Percentiles rank a stretch among this genome's conserved stretches.
These are phyloP conservation scores for Bombus cullumanus DNA, from an alignment of 1,140 invertebrate species.

Conservation along the genomic window DNA sequence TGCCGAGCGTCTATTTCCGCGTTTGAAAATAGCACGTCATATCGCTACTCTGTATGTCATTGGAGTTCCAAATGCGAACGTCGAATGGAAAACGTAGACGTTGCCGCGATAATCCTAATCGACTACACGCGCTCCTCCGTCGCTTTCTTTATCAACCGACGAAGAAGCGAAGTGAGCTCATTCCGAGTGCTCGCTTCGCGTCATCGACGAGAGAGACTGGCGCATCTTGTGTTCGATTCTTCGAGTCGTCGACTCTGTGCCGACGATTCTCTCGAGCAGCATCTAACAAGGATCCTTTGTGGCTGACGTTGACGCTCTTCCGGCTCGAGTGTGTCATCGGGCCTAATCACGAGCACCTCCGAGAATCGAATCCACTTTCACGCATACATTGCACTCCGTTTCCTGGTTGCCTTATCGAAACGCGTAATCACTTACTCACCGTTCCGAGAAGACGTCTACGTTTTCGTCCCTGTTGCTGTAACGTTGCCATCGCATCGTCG, in stretches of 20 bases:
- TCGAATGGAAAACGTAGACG: not conserved
- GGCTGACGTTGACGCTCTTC: conserved; percentile 14
- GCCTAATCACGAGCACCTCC: conserved; percentile 57
- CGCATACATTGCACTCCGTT: conserved; percentile 48
- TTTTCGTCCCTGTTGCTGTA: not conserved
- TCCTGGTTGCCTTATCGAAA: conserved; percentile 9
- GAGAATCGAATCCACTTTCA: conserved; percentile 53
- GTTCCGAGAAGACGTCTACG: not conserved
- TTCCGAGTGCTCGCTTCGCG: conserved; percentile 7
- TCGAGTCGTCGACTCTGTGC: not conserved
- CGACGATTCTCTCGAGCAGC: not conserved
- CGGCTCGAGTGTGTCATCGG: conserved; percentile 43
- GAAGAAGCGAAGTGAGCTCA: conserved; percentile 46
- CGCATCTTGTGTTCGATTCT: not conserved
- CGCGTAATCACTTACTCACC: not conserved
- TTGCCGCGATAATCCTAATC: conserved; percentile 22
- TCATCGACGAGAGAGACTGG: conserved; percentile 28
- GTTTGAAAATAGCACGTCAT: not conserved
- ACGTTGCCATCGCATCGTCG: not conserved
- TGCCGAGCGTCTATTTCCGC: not conserved
- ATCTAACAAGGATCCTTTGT: conserved; percentile 17
- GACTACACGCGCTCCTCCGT: not conserved
- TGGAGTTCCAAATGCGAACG: not conserved
- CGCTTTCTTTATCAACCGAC: conserved; percentile 32
- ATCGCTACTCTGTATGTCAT: not conserved